A percentile compares a stretch with the other conserved stretches of the same genome.
These are phyloP conservation scores for Halcyon badia DNA, from an alignment of 2,797 vertebrate genomes.

Conservation along the genomic window DNA sequence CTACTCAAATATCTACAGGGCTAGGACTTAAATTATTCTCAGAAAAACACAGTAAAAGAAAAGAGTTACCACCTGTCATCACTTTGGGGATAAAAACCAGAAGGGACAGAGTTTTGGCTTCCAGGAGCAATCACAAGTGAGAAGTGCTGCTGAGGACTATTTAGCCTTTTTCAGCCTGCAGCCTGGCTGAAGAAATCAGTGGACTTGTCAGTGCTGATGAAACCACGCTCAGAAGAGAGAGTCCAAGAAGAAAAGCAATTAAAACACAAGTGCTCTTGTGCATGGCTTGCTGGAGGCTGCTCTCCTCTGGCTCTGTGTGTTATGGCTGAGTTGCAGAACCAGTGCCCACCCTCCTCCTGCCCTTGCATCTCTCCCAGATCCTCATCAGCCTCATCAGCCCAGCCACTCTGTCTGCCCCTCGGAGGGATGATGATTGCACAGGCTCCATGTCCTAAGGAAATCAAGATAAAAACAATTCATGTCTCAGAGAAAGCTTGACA, in stretches of 20 bases:
- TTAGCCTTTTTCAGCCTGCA: background rate
- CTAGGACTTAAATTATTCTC: background rate
- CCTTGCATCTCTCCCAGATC: background rate
- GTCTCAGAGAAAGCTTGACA: background rate
- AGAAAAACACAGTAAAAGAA: background rate
- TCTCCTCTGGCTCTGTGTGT: background rate
- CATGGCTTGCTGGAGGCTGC: background rate
- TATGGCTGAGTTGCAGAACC: fast-evolving
- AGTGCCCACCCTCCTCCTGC: background rate
- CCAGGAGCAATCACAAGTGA: background rate
- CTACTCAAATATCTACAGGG: background rate
- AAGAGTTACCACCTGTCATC: background rate
- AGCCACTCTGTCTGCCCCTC: background rate
- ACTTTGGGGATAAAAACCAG: background rate
- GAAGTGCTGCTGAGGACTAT: background rate
- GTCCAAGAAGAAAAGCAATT: background rate
- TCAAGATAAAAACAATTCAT: background rate
- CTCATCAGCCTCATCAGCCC: background rate
- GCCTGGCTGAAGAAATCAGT: background rate
- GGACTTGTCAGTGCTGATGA: background rate
- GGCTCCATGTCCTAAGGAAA: background rate
- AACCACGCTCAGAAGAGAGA: background rate
- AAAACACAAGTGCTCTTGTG: background rate
- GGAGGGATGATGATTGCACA: background rate
- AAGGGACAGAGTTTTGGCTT: background rate